These are phyloP conservation scores for Apolygus lucorum DNA, from an alignment of 1,140 invertebrate genomes.

Conservation along the genomic window DNA sequence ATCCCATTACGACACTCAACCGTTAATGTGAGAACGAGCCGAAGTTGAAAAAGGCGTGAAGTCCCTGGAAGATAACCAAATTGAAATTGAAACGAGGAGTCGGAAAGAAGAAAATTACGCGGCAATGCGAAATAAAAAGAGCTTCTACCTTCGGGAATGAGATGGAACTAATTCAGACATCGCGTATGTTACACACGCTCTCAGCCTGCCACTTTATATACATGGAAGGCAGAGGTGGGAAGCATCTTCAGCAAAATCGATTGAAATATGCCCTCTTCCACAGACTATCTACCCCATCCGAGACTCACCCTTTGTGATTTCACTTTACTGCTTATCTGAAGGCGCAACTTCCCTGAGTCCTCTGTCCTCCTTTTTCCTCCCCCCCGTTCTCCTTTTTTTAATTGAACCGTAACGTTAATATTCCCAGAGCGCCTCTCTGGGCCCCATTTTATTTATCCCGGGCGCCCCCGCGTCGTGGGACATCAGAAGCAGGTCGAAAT, in stretches of 20 bases:
- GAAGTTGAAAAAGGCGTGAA: too few species aligned
- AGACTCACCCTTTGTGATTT: slow-evolving; percentile 7
- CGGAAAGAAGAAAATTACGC: too few species aligned
- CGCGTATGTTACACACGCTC: slow-evolving; percentile 8
- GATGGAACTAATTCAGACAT: slow-evolving; percentile 10
- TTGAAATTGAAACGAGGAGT: too few species aligned
- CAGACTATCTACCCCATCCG: not conserved
- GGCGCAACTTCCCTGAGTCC: not conserved
- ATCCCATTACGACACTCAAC: too few species aligned
- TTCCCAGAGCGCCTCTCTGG: too few species aligned
- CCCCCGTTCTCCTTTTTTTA: too few species aligned
- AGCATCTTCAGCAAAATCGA: slow-evolving; percentile 15
- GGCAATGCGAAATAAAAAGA: slow-evolving; percentile 4
- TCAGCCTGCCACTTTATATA: slow-evolving; percentile 5
- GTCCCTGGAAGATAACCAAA: too few species aligned
- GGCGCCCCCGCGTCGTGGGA: too few species aligned
- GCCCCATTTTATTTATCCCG: too few species aligned
- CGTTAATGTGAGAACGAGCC: too few species aligned
- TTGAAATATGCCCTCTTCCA: slow-evolving; percentile 11
- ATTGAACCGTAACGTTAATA: too few species aligned
- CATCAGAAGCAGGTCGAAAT: too few species aligned
- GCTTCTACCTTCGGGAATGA: not conserved
- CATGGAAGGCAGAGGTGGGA: slow-evolving; percentile 2
- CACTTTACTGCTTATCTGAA: slow-evolving; percentile 5
- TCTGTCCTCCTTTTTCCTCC: not conserved